These are phyloP conservation scores for Centropyge bicolor DNA, from an alignment of 2,797 vertebrate species.

Conservation along the genomic window DNA sequence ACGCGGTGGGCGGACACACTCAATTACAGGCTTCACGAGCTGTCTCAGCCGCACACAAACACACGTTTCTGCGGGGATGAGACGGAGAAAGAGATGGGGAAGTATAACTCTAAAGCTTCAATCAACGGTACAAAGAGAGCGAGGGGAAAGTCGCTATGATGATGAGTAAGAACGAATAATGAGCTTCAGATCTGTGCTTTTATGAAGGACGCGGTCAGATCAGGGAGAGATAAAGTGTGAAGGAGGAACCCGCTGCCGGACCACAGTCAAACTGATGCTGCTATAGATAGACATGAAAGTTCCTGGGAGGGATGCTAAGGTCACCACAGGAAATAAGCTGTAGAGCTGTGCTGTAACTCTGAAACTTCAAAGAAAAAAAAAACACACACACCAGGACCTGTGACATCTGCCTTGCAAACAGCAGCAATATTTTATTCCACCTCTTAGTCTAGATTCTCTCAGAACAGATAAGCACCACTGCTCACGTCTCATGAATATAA, in stretches of 20 bases:
- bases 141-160: neutral
- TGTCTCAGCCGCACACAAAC: slow-evolving; percentile 50
- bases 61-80: slow-evolving; percentile 31
- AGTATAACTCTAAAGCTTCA: slow-evolving; percentile 13
- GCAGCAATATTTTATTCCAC: neutral
- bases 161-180: slow-evolving; percentile 4
- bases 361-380: slow-evolving; percentile 31
- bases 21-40: slow-evolving; percentile 83
- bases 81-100: slow-evolving; percentile 1
- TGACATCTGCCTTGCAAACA: neutral
- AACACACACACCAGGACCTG: neutral
- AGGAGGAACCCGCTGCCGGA: neutral
- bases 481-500: slow-evolving; percentile 17
- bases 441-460: neutral
- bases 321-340: slow-evolving; percentile 38
- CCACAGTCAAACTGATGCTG: neutral
- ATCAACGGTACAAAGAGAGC: neutral
- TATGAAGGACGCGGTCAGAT: neutral
- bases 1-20: slow-evolving; percentile 83
- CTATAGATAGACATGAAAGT: slow-evolving; percentile 56
- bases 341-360: neutral
- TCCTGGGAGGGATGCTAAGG: slow-evolving; percentile 11
- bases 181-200: slow-evolving; percentile 5
- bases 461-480: neutral
- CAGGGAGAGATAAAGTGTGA: neutral